Evolutionary conservation across 2,888 invertebrate genomes (phyloP).

Genomic region (Oscheius sp.): DNA sequence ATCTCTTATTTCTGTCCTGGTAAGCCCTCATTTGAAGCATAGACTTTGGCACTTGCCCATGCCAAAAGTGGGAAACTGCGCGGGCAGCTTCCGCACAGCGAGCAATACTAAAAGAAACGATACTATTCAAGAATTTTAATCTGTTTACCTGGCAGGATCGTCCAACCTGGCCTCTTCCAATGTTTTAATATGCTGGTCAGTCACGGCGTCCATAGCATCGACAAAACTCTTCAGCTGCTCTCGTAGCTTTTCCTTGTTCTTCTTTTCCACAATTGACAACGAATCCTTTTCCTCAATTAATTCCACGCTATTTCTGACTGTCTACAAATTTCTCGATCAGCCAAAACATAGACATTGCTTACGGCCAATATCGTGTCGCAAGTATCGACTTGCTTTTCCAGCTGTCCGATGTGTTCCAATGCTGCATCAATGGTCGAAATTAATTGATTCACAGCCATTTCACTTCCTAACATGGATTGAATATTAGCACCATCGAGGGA

Average conservation of each 20-base stretch:
- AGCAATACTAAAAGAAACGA: conserved; percentile 61
- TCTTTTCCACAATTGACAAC: conserved; percentile 86
- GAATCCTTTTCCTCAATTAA: conserved; percentile 91
- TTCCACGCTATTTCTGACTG: conserved; percentile 88
- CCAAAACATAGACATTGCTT: conserved; percentile 32
- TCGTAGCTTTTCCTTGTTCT: conserved; percentile 80
- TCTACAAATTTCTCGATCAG: conserved; percentile 77
- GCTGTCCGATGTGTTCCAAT: conserved; percentile 70
- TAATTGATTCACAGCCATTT: conserved; percentile 81
- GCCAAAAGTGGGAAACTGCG: conserved; percentile 59
- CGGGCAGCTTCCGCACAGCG: conserved; percentile 68
- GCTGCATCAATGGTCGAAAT: conserved; percentile 58
- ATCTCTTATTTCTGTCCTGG: conserved; percentile 73
- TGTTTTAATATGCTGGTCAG: conserved; percentile 60
- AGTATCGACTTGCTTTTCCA: conserved; percentile 82
- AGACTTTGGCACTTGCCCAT: conserved; percentile 52
- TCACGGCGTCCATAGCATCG: conserved; percentile 61
- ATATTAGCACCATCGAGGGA: conserved; percentile 82
- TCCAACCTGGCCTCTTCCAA: conserved; percentile 67
- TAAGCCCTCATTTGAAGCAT: conserved; percentile 61
- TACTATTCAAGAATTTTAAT: neutral
- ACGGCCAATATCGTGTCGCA: conserved; percentile 82
- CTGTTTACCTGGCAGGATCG: conserved; percentile 63
- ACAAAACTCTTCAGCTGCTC: conserved; percentile 54
- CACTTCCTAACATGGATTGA: conserved; percentile 90